A percentile compares a stretch with the other conserved stretches of the same genome.
Conservation (phyloP, 2,797 vertebrate species). For the Micrastur ruficollis region DNA sequence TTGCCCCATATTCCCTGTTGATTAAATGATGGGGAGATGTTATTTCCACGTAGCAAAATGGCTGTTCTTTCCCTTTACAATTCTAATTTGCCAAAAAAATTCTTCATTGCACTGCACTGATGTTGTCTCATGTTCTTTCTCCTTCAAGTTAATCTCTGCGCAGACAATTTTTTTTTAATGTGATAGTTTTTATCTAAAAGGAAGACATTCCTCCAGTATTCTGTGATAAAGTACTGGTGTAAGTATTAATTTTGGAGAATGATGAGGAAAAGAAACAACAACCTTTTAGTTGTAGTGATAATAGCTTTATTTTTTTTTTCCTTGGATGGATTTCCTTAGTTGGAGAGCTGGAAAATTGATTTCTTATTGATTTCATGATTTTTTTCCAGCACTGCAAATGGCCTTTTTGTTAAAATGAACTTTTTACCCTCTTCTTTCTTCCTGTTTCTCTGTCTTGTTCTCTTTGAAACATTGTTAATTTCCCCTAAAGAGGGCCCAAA, state of each 20-base stretch:
- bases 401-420: not conserved
- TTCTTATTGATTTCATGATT: not conserved
- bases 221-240: not conserved
- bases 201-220: not conserved
- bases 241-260: not conserved
- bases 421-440: not conserved
- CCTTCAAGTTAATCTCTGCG: not conserved
- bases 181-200: not conserved
- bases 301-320: not conserved
- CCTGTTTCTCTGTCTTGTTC: not conserved
- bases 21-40: not conserved
- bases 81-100: not conserved
- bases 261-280: not conserved
- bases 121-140: not conserved
- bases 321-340: not conserved
- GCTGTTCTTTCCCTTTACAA: not conserved
- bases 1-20: not conserved
- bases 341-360: constrained; percentile 20
- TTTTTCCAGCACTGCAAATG: not conserved
- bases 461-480: not conserved
- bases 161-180: not conserved
- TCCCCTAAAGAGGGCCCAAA: not conserved
- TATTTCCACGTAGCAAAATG: not conserved
- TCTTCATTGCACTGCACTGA: not conserved
- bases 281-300: not conserved